Percentiles rank a stretch among this genome's conserved stretches.
phyloP scores from a whole-genome alignment of 2,113 vertebrate species.

The Podarcis cretensis region DNA sequence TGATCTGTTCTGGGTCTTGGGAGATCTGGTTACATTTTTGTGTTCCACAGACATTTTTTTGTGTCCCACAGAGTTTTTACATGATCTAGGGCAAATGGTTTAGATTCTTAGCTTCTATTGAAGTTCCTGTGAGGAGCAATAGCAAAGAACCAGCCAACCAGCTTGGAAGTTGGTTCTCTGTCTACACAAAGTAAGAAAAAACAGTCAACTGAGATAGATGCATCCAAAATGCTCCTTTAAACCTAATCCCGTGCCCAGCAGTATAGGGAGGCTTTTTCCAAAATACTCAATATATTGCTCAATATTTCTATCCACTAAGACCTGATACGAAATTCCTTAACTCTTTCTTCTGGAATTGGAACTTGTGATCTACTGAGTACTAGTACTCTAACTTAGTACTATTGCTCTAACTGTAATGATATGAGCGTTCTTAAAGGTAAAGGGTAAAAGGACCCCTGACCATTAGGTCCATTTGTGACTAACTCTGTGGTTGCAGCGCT shows the following conservation, averaged over 20 bases:
- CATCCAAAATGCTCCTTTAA: neutral
- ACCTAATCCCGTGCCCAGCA: neutral
- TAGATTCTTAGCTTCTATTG: neutral
- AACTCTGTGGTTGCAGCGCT: no score
- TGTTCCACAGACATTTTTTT: neutral
- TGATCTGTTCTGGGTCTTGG: neutral
- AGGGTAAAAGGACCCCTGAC: no score
- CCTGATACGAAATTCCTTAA: neutral
- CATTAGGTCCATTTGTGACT: no score
- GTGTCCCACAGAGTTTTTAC: neutral
- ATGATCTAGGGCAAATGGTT: neutral
- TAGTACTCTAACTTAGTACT: neutral
- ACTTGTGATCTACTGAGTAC: neutral
- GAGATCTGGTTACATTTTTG: neutral
- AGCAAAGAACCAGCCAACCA: neutral
- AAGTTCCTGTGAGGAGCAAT: neutral
- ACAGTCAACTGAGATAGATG: neutral
- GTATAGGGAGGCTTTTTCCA: neutral
- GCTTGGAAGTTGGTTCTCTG: neutral
- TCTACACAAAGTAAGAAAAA: neutral
- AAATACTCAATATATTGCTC: neutral
- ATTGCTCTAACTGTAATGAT: neutral
- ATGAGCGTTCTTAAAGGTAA: neutral
- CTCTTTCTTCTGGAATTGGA: neutral
- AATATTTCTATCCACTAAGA: neutral